Evolutionary conservation across 2,888 invertebrate species (phyloP).

Genomic region (Hyppa rectilinea): DNA sequence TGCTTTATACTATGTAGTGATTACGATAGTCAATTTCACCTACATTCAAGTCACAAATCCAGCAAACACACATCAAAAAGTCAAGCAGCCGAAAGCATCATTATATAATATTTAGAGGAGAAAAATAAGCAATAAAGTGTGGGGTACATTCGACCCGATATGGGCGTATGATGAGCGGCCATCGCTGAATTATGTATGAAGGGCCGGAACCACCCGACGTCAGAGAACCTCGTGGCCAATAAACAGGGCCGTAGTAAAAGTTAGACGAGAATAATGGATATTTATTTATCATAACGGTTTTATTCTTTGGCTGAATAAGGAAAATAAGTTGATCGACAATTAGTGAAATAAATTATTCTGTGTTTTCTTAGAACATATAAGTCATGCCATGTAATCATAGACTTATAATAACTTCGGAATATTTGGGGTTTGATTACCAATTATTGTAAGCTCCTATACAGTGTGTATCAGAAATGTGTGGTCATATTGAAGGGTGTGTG

Average conservation of each 20-base stretch:
- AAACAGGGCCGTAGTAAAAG: conserved; percentile 64
- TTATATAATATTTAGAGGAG: conserved; percentile 70
- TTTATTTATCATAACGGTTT: conserved; percentile 53
- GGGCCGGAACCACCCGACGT: conserved; percentile 63
- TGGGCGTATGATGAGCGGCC: conserved; percentile 76
- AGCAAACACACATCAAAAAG: conserved; percentile 33
- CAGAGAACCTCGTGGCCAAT: conserved; percentile 65
- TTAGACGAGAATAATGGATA: conserved; percentile 58
- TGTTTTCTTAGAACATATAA: background rate
- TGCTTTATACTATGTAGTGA: too few relatives aligned
- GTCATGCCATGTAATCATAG: background rate
- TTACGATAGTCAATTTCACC: too few relatives aligned
- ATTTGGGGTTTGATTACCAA: background rate
- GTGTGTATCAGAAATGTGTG: background rate
- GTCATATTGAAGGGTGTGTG: background rate
- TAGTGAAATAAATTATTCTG: conserved; percentile 1
- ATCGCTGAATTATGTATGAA: conserved; percentile 79
- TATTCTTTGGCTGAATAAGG: conserved; percentile 16
- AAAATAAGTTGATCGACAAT: conserved; percentile 1
- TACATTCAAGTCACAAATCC: conserved; percentile 1
- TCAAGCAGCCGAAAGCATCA: conserved; percentile 55
- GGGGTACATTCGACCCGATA: conserved; percentile 68
- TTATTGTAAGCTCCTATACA: background rate
- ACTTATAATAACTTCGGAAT: too few relatives aligned
- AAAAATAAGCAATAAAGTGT: conserved; percentile 71